Evolutionary conservation across 1,140 invertebrate species (phyloP).

Genomic region (Zeugodacus cucurbitae): DNA sequence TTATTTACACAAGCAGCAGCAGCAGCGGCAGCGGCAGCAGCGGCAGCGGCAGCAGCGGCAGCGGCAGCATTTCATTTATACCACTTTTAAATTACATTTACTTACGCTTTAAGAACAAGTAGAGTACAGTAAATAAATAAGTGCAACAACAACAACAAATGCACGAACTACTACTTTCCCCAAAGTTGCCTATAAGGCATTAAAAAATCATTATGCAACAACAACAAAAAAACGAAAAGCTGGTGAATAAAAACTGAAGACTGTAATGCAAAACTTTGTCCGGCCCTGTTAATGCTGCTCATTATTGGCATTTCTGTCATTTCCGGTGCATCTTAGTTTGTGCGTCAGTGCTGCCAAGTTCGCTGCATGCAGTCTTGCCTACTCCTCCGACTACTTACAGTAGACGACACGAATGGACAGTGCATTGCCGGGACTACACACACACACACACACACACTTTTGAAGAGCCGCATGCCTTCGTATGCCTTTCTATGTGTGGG

Average conservation of each 20-base stretch:
- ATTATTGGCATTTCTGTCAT: slow-evolving; percentile 31
- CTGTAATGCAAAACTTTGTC: slow-evolving; percentile 11
- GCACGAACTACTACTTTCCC: background rate
- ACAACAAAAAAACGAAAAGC: slow-evolving; percentile 4
- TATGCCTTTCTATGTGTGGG: background rate
- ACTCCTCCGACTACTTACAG: background rate
- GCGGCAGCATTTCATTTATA: too few species aligned
- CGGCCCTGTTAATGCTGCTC: slow-evolving; percentile 1
- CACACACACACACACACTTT: too few species aligned
- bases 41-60: background rate
- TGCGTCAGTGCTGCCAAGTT: background rate
- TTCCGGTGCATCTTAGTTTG: background rate
- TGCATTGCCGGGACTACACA: background rate
- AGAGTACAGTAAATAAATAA: too few species aligned
- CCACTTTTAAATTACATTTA: background rate
- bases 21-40: too few species aligned
- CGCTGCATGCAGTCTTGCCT: background rate
- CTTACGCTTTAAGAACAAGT: background rate
- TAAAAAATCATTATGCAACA: slow-evolving; percentile 24
- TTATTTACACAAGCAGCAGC: background rate
- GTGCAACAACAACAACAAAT: too few species aligned
- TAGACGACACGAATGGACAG: background rate
- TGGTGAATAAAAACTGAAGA: background rate
- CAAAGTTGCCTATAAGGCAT: background rate
- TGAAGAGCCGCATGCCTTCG: background rate